These are phyloP conservation scores for Sminthopsis crassicaudata DNA, from an alignment of 2,113 vertebrate species.

Conservation along the genomic window DNA sequence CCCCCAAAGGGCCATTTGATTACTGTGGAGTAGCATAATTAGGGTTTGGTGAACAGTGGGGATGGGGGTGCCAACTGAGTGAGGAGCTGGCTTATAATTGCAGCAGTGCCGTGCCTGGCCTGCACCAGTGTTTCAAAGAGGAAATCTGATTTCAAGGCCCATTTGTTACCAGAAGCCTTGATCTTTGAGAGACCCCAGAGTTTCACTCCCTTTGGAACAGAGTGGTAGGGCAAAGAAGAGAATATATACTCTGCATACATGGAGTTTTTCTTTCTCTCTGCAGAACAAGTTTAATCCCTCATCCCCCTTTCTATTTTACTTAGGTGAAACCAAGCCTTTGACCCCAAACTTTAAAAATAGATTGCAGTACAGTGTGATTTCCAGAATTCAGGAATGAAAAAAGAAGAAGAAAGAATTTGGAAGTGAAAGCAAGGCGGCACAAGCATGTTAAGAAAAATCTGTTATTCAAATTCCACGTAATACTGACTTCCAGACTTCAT, in stretches of 20 bases:
- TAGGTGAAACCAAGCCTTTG: conserved; percentile 41
- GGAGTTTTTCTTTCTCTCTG: neutral
- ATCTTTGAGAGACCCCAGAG: neutral
- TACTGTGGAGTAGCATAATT: neutral
- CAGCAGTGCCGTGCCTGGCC: neutral
- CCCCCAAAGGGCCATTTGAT: conserved; percentile 26
- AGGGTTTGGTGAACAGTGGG: neutral
- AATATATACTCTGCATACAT: neutral
- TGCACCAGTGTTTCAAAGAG: neutral
- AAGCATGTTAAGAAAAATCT: neutral
- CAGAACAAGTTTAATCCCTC: neutral
- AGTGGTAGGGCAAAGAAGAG: neutral
- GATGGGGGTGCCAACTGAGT: neutral
- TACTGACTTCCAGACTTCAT: neutral
- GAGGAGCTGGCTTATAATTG: neutral
- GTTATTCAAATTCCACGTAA: neutral
- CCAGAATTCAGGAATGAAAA: neutral
- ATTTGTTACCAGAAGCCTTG: conserved; percentile 34
- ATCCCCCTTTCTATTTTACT: neutral
- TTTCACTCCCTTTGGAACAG: neutral
- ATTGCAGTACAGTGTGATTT: neutral
- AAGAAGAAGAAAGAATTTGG: neutral
- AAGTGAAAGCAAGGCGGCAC: neutral
- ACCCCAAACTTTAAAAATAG: neutral
- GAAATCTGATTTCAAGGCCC: neutral